phyloP scores from a whole-genome alignment of 1,140 invertebrate species.

The Thereuonema tuberculata region DNA sequence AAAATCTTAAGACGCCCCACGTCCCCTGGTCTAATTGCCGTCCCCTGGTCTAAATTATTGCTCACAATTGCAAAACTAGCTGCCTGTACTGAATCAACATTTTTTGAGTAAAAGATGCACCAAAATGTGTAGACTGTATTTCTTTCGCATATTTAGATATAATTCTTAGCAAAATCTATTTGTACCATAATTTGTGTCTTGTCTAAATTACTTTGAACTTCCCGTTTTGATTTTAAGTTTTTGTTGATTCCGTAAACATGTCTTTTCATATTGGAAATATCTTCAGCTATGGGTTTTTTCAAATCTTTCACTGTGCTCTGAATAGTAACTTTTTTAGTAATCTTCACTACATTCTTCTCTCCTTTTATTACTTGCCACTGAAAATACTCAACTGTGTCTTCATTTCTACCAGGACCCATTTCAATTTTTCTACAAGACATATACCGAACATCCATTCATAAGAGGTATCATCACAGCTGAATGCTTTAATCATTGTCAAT shows the following conservation, averaged over 20 bases:
- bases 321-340: not conserved
- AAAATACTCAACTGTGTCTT: not conserved
- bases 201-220: not conserved
- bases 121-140: constrained; percentile 17
- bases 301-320: not conserved
- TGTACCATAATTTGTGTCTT: constrained; percentile 3
- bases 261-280: not conserved
- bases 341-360: not conserved
- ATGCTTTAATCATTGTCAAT: not conserved
- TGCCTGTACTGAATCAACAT: not conserved
- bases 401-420: not conserved
- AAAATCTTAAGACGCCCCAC: too few relatives aligned
- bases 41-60: not conserved
- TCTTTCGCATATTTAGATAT: constrained; percentile 13
- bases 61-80: constrained; percentile 14
- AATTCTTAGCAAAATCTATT: constrained; percentile 16
- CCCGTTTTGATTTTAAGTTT: not conserved
- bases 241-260: not conserved
- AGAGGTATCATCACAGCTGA: too few relatives aligned
- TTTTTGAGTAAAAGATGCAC: constrained; percentile 10
- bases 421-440: not conserved
- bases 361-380: not conserved
- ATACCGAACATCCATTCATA: not conserved
- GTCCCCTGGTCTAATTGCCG: too few relatives aligned
- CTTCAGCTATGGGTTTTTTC: not conserved